Percentiles rank a stretch among this genome's conserved stretches.
Conservation (phyloP, 2,113 vertebrate genomes). For the Melanerpes formicivorus region DNA sequence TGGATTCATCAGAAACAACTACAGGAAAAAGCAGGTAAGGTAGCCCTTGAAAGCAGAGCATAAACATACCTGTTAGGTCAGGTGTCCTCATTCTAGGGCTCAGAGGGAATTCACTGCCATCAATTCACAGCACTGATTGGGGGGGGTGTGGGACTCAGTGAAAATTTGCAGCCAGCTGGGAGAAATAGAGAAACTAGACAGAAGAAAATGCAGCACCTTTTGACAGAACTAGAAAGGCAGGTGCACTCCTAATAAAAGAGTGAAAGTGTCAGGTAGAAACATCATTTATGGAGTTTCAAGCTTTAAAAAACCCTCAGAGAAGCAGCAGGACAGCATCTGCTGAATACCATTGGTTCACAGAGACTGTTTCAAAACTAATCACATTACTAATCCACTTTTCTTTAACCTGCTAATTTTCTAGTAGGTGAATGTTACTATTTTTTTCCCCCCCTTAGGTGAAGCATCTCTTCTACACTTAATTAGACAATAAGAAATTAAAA, state of each 20-base stretch:
- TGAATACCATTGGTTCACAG: not conserved
- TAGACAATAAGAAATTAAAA: not conserved
- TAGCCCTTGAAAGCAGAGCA: not conserved
- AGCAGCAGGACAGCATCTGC: not conserved
- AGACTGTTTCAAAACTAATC: not conserved
- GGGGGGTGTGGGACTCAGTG: not conserved
- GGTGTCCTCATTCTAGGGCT: rapidly evolving
- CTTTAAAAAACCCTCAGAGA: not conserved
- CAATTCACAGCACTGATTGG: not conserved
- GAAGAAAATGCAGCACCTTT: not conserved
- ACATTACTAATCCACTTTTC: not conserved
- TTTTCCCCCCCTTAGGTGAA: not conserved
- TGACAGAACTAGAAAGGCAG: not conserved
- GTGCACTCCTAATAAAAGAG: rapidly evolving
- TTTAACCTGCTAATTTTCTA: not conserved
- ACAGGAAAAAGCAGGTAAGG: not conserved
- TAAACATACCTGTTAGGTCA: not conserved
- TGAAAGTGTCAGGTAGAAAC: not conserved
- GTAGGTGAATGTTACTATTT: not conserved
- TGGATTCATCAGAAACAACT: not conserved
- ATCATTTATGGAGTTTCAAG: not conserved
- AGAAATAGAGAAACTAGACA: not conserved
- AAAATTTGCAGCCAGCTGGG: not conserved
- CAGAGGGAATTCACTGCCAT: not conserved
- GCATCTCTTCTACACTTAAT: not conserved